phyloP scores from a whole-genome alignment of 2,888 invertebrate genomes.

The Athripsodes cinereus region DNA sequence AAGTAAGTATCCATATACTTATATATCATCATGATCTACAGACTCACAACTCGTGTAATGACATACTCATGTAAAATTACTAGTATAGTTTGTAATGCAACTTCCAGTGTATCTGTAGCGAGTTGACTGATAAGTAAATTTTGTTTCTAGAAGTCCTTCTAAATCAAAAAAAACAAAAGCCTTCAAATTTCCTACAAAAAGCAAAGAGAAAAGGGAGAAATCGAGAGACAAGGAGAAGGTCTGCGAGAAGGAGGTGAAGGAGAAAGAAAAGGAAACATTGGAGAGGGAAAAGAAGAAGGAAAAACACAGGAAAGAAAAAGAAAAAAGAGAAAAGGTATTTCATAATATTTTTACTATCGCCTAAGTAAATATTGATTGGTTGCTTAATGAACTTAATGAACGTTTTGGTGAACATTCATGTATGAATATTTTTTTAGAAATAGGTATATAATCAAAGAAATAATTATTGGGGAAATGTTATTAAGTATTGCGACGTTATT shows the following conservation, averaged over 20 bases:
- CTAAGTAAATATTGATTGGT: no score
- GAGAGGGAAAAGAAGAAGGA: slow-evolving; percentile 45
- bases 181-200: slow-evolving; percentile 82
- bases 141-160: slow-evolving; percentile 65
- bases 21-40: no score
- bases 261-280: slow-evolving; percentile 38
- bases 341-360: background rate
- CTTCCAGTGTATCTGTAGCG: background rate
- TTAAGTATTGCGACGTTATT: no score
- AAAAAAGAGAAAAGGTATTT: slow-evolving; percentile 47
- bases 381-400: no score
- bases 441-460: no score
- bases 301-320: slow-evolving; percentile 55
- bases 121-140: no score
- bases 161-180: slow-evolving; percentile 84
- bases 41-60: no score
- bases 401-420: no score
- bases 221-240: slow-evolving; percentile 75
- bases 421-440: no score
- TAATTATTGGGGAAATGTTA: no score
- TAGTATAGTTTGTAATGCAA: background rate
- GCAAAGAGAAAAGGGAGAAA: slow-evolving; percentile 79
- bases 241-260: slow-evolving; percentile 58
- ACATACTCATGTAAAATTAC: no score
- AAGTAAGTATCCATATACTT: no score